These are phyloP conservation scores for Tenualosa ilisha DNA, from an alignment of 2,797 vertebrate genomes.

Conservation along the genomic window DNA sequence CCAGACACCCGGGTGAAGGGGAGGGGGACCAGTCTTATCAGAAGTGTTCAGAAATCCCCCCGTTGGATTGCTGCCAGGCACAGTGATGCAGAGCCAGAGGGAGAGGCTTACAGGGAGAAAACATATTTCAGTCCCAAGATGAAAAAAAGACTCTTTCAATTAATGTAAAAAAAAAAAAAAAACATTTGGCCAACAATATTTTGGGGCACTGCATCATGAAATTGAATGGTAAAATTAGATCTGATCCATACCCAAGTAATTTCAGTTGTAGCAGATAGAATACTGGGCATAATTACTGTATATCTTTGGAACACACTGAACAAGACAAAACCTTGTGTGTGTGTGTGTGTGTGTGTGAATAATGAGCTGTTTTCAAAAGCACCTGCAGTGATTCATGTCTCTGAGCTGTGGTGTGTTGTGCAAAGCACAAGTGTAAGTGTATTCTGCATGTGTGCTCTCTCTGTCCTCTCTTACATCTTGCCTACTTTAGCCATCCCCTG, in stretches of 20 bases:
- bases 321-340: background rate
- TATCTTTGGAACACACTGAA: background rate
- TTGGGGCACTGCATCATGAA: background rate
- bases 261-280: no score
- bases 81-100: background rate
- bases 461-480: background rate
- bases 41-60: background rate
- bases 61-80: background rate
- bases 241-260: background rate
- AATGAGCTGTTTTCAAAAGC: conserved; percentile 39
- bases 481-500: background rate
- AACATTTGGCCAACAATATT: background rate
- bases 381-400: background rate
- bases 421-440: background rate
- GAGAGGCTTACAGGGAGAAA: background rate
- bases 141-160: background rate
- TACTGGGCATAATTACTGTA: background rate
- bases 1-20: background rate
- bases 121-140: background rate
- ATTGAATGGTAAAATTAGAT: background rate
- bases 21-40: background rate
- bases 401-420: background rate
- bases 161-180: background rate
- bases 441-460: background rate
- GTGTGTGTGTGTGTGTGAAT: conserved; percentile 27